Percentiles rank a stretch among this genome's conserved stretches.
Conservation (phyloP, 2,113 vertebrate species). For the Heteronetta atricapilla region DNA sequence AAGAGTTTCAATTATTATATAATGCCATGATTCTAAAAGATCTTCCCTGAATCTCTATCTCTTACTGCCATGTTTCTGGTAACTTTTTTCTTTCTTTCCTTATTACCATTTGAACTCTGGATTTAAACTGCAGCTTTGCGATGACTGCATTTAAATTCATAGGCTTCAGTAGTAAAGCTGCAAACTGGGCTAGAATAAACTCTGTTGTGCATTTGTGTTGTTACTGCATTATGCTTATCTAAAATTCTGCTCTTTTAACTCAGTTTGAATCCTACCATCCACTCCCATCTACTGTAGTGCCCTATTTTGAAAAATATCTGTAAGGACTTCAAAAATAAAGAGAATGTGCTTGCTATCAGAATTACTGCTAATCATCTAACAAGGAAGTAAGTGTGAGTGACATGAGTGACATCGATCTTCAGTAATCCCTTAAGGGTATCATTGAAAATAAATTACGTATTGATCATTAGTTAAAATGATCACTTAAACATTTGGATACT, state of each 20-base stretch:
- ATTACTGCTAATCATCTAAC: neutral
- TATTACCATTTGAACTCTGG: neutral
- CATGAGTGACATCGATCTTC: neutral
- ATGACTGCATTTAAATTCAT: neutral
- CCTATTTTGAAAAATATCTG: neutral
- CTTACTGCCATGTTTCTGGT: neutral
- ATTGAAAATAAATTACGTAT: neutral
- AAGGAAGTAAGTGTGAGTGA: neutral
- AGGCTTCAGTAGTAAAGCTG: neutral
- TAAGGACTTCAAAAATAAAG: neutral
- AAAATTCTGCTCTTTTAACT: neutral
- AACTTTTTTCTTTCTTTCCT: neutral
- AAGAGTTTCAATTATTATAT: neutral
- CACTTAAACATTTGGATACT: neutral
- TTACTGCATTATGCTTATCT: neutral
- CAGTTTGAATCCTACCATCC: neutral
- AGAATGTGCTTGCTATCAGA: neutral
- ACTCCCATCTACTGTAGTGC: neutral
- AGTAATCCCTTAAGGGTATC: neutral
- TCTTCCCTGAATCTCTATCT: neutral
- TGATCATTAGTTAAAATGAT: neutral
- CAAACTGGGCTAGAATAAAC: slow-evolving; percentile 2
- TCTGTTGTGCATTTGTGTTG: neutral
- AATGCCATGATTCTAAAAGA: neutral
- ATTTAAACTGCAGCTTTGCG: neutral